A percentile compares a stretch with the other conserved stretches of the same genome.
These are phyloP conservation scores for Hylaeus anthracinus DNA, from an alignment of 1,140 invertebrate genomes.

Conservation along the genomic window DNA sequence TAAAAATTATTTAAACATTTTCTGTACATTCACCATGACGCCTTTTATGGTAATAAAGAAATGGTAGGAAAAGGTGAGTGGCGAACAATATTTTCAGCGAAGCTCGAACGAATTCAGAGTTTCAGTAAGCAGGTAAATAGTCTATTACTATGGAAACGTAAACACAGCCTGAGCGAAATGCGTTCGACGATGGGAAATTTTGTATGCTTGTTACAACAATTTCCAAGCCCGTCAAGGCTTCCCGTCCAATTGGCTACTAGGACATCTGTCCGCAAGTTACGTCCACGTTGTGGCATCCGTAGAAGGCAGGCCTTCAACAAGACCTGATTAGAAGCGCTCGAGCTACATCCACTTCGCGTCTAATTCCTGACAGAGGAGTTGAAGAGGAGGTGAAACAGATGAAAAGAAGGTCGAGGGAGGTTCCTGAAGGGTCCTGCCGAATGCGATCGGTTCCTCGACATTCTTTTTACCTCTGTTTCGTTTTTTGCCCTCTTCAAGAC, in stretches of 20 bases:
- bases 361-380: background rate
- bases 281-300: background rate
- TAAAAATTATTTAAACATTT: too few species aligned
- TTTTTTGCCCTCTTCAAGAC: background rate
- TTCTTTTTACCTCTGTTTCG: background rate
- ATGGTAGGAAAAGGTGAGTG: background rate
- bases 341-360: conserved; percentile 6
- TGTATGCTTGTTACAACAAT: conserved; percentile 24
- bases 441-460: conserved; percentile 13
- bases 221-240: conserved; percentile 1
- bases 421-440: background rate
- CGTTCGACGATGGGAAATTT: background rate
- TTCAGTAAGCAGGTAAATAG: background rate
- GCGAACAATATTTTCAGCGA: background rate
- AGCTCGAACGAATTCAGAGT: background rate
- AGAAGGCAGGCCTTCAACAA: conserved; percentile 16
- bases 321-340: conserved; percentile 36
- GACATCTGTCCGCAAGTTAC: conserved; percentile 40
- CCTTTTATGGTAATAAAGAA: too few species aligned
- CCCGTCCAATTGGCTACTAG: conserved; percentile 34
- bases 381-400: background rate
- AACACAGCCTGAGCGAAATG: background rate
- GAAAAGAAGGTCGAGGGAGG: conserved; percentile 2
- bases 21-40: too few species aligned
- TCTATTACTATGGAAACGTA: background rate